phyloP scores from a whole-genome alignment of 2,113 vertebrate genomes.

The Callospermophilus lateralis region DNA sequence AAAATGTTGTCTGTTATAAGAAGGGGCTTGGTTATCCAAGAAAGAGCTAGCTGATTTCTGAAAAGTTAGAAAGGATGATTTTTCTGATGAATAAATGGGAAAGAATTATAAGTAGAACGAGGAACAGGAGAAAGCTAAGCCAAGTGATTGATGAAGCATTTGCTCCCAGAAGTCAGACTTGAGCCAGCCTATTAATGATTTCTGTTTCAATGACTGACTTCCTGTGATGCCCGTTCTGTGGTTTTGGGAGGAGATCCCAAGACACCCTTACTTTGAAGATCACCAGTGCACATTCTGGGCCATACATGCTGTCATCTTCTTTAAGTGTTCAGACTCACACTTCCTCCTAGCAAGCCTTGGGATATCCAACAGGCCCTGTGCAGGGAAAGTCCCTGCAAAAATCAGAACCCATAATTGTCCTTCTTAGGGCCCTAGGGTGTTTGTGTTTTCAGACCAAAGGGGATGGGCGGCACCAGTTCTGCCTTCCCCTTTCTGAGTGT shows the following conservation, averaged over 20 bases:
- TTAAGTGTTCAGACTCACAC: neutral
- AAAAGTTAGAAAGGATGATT: neutral
- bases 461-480: slow-evolving; percentile 70
- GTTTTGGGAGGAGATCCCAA: neutral
- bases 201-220: neutral
- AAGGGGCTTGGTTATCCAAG: neutral
- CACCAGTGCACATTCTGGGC: neutral
- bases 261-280: neutral
- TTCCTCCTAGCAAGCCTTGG: slow-evolving; percentile 41
- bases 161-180: neutral
- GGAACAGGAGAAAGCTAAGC: neutral
- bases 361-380: neutral
- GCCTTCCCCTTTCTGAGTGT: slow-evolving; percentile 78
- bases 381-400: slow-evolving; percentile 69
- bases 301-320: neutral
- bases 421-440: slow-evolving; percentile 45
- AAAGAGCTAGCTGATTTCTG: slow-evolving; percentile 4
- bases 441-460: slow-evolving; percentile 67
- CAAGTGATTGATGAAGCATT: neutral
- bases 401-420: slow-evolving; percentile 46
- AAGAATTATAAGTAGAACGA: neutral
- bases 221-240: neutral
- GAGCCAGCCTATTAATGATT: neutral
- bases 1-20: neutral
- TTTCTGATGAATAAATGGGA: neutral